Base-by-base conservation (phyloP, 2,888 invertebrate species). In the Eulithis testata region DNA sequence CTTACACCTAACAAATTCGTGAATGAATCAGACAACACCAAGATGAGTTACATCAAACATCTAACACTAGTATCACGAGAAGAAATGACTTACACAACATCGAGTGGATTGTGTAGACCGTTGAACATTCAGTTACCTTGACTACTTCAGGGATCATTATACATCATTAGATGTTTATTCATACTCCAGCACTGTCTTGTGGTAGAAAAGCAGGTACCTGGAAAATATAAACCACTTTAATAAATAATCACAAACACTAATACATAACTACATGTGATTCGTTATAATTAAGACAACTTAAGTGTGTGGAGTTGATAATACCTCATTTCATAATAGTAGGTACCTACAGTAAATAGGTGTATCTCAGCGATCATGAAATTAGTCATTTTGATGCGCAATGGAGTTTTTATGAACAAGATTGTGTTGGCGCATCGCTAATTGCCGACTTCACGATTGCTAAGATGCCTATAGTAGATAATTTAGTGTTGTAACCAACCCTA, bases 181-280 rank as follows among this genome's bases (percentile, higher is more conserved):
- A 79, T 98, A 99, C 84, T 98, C 98, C 90, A 99, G 91, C 71
- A 98, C 96, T 89, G 98, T 97, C 92, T 99, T 98, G 94, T 99
- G 98, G 91, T 99, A 99, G 94, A 99, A 99, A 71, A 99, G 95
- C 69, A 99, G 94, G 90, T 98, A 99, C 78, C 98, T 98, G 94
- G 72, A 94, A 95, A 76, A 78, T 78, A 81, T 4, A 69, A 69
- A 68, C 3, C 21, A 27, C 9, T 27, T 11, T 27, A 45, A n/a
- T 47, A 70, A 61, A 65, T 47, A 4, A 31, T 31, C 31, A 31
- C 31, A 5, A 31, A 31, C 31, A 21, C 21, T 21, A 21, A 21
- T 21, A 21, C 21, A 21, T 21, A 21, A 1, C 21, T 21, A 21
- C 21, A 21, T 21, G 21, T 21, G 21, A 21, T 21, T 21, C 21